Evolutionary conservation across 2,113 vertebrate genomes (phyloP), one percentile per base, ranked within the genome.

Genomic region (Chascanopsetta lugubris): DNA sequence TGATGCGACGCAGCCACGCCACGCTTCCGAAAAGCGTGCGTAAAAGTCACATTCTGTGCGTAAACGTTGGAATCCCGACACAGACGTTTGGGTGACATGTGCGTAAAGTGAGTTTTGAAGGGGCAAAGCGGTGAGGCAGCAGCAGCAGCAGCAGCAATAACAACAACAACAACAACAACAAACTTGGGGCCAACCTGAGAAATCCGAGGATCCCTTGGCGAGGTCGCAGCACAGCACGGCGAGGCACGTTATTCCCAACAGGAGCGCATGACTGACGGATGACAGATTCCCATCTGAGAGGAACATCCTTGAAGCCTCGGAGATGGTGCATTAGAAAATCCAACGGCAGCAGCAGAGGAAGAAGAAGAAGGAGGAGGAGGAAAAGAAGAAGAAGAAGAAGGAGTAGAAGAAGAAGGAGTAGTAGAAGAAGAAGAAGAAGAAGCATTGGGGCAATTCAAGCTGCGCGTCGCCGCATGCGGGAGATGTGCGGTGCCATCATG

Each of bases 291-390:
- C 88, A 87, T 92, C 91, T 84, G 89, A 84, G 87, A 90, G 82
- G 90, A 88, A 93, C 95, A 96, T 96, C 91, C 93, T 96, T 89
- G 83, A 90, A 86, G 80, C 89, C 85, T 88, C 91, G 24, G 53
- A 57, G 75, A 79, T 53, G 56, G 20, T 13, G 70, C 80, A 82
- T 79, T 32, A 79, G 77, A 82, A 17, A 76, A 43, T 81, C 80
- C 80, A 65, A 30, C 58, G 30, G 38, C 18, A 57, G 45, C 66
- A 67, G 45, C 26, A 21, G 42, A n/a, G n/a, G n/a, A n/a, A n/a
- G n/a, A 63, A 67, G 45, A 22, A 18, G 42, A n/a, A n/a, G n/a
- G n/a, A n/a, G n/a, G n/a, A n/a, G n/a, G n/a, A n/a, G n/a, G n/a
- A n/a, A n/a, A n/a, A n/a, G n/a, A n/a, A n/a, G n/a, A n/a, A n/a